Conservation (phyloP, 2,888 invertebrate genomes). For the Onthophagus sagittarius region DNA sequence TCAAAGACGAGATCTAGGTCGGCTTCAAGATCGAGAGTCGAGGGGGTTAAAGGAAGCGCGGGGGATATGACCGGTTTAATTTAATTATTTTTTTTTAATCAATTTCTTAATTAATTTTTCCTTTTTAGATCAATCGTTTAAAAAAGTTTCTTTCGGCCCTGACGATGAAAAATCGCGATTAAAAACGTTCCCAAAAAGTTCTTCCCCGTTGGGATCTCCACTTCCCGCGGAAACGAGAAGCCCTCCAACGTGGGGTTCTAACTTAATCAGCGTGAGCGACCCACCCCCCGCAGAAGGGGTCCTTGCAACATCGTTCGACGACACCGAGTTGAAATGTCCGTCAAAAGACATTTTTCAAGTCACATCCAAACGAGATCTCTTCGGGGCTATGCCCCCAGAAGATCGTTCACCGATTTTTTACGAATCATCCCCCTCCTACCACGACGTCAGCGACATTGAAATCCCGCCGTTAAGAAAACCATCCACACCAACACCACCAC, state of each 20-base stretch:
- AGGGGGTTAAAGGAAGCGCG: conserved; percentile 1
- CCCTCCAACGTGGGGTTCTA: conserved; percentile 46
- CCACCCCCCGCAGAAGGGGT: conserved; percentile 23
- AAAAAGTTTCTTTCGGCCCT: conserved; percentile 14
- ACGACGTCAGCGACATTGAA: conserved; percentile 3
- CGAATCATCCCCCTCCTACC: conserved; percentile 14
- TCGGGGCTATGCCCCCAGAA: background rate
- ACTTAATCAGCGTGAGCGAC: conserved; percentile 40
- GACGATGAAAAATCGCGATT: conserved; percentile 9
- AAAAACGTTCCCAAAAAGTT: conserved; percentile 18
- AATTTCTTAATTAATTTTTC: background rate
- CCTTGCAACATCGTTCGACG: background rate
- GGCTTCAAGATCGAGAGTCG: conserved; percentile 13
- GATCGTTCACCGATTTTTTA: conserved; percentile 15
- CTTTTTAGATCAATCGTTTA: background rate
- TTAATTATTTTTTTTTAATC: background rate
- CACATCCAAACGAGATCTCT: background rate
- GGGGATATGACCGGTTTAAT: background rate
- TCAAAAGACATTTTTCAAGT: background rate
- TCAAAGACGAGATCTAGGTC: conserved; percentile 20
- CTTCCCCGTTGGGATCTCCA: conserved; percentile 33
- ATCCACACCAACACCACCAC: background rate
- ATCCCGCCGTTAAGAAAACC: background rate
- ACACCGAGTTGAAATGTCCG: background rate
- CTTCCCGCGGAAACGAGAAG: conserved; percentile 33